These are phyloP conservation scores for Notothenia coriiceps DNA, from an alignment of 2,113 vertebrate genomes.

Conservation along the genomic window DNA sequence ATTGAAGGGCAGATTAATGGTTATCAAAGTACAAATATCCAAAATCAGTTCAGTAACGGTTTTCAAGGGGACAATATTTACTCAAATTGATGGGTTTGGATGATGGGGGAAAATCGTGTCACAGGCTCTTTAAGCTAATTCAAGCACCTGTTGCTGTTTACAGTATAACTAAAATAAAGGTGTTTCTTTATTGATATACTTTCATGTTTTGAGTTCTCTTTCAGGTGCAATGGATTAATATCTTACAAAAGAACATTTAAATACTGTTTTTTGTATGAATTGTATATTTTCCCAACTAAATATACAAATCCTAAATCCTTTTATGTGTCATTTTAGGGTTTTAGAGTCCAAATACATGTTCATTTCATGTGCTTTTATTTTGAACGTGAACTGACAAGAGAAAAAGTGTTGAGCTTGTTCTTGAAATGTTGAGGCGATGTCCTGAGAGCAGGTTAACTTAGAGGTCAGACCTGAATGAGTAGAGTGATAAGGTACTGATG, in stretches of 20 bases:
- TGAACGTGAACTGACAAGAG: conserved; percentile 2
- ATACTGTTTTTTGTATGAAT: background rate
- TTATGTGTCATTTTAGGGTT: background rate
- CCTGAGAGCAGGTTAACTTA: background rate
- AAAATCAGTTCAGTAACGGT: too few species aligned
- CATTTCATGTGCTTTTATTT: background rate
- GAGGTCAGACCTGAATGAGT: background rate
- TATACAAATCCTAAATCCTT: background rate
- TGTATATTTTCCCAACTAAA: background rate
- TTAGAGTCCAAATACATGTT: background rate
- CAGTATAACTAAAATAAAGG: background rate
- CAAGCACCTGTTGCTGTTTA: background rate
- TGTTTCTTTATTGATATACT: background rate
- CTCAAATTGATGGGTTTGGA: too few species aligned
- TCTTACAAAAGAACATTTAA: background rate
- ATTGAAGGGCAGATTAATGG: too few species aligned
- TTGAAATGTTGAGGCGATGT: background rate
- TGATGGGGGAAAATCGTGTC: too few species aligned
- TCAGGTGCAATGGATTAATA: background rate
- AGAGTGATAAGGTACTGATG: background rate
- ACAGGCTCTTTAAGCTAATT: too few species aligned
- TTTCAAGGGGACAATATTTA: too few species aligned
- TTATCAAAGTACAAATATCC: too few species aligned
- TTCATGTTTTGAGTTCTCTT: background rate
- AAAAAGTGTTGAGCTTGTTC: background rate